Percentiles rank a stretch among this genome's conserved stretches.
Evolutionary conservation across 2,888 invertebrate species (phyloP).

Genomic region (Arge pagana): DNA sequence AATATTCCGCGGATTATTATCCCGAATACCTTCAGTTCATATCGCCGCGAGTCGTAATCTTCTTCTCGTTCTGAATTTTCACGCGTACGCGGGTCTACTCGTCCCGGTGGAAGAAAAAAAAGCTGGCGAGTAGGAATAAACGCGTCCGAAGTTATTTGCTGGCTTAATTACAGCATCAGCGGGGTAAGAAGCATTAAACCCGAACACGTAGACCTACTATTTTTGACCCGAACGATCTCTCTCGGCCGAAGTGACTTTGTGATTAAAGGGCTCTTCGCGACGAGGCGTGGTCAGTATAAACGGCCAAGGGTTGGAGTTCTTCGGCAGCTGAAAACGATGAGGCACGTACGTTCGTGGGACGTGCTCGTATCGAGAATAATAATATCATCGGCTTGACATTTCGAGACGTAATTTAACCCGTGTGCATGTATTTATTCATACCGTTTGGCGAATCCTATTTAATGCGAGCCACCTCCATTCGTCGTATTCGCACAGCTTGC

Average conservation of each 20-base stretch:
- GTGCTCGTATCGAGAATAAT: too few species aligned
- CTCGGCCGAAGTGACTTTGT: constrained; percentile 16
- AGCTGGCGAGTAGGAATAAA: neutral
- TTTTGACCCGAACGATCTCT: constrained; percentile 21
- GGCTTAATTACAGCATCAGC: constrained; percentile 19
- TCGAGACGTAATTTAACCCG: too few species aligned
- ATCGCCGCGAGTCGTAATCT: constrained; percentile 1
- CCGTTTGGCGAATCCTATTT: too few species aligned
- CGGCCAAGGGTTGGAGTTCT: too few species aligned
- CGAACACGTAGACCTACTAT: constrained; percentile 21
- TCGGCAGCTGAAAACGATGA: too few species aligned
- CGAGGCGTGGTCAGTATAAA: constrained; percentile 12
- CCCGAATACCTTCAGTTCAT: neutral
- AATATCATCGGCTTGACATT: too few species aligned
- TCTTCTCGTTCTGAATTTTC: constrained; percentile 5
- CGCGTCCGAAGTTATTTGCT: constrained; percentile 17
- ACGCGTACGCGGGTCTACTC: constrained; percentile 7
- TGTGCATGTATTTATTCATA: too few species aligned
- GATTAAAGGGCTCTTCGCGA: constrained; percentile 16
- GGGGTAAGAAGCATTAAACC: constrained; percentile 12
- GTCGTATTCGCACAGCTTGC: too few species aligned
- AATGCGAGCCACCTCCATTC: too few species aligned
- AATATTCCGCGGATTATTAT: too few species aligned
- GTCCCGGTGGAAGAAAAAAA: neutral
- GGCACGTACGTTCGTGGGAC: too few species aligned